Percentiles rank a stretch among this genome's conserved stretches.
Conservation (phyloP, 1,140 invertebrate genomes). For the Drosophila tropicalis region DNA sequence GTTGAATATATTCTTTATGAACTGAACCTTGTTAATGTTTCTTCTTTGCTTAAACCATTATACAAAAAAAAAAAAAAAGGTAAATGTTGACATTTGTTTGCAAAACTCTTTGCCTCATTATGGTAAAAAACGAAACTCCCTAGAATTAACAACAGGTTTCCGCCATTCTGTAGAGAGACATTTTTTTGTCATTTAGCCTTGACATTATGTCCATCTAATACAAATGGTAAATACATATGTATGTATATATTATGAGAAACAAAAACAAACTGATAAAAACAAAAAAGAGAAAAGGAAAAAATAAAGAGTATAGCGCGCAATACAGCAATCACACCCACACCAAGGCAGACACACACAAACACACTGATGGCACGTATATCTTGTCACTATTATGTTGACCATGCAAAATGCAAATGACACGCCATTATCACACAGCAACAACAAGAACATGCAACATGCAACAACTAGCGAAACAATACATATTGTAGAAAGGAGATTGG, state of each 20-base stretch:
- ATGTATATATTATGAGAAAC: not conserved
- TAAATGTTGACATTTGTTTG: not conserved
- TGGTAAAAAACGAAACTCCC: not conserved
- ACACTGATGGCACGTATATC: slow-evolving; percentile 11
- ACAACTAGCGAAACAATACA: slow-evolving; percentile 29
- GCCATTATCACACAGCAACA: slow-evolving; percentile 54
- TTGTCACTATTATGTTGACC: slow-evolving; percentile 48
- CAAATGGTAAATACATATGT: not conserved
- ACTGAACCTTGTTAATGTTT: no score
- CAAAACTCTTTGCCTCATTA: slow-evolving; percentile 36
- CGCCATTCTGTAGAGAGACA: slow-evolving; percentile 21
- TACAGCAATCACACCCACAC: slow-evolving; percentile 30
- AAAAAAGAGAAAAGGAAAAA: not conserved
- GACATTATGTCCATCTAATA: slow-evolving; percentile 3
- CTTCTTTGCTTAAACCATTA: no score
- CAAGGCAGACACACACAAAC: slow-evolving; percentile 15
- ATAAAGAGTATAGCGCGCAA: slow-evolving; percentile 8
- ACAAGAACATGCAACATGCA: slow-evolving; percentile 29
- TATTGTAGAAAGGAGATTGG: slow-evolving; percentile 1
- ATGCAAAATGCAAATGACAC: slow-evolving; percentile 74
- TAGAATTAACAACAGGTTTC: no score
- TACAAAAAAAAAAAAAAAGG: no score
- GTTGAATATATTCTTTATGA: no score
- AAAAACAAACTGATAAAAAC: not conserved
- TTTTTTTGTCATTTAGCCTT: not conserved